Evolutionary conservation across 2,888 invertebrate species (phyloP).

Genomic region (Eulithis testata): DNA sequence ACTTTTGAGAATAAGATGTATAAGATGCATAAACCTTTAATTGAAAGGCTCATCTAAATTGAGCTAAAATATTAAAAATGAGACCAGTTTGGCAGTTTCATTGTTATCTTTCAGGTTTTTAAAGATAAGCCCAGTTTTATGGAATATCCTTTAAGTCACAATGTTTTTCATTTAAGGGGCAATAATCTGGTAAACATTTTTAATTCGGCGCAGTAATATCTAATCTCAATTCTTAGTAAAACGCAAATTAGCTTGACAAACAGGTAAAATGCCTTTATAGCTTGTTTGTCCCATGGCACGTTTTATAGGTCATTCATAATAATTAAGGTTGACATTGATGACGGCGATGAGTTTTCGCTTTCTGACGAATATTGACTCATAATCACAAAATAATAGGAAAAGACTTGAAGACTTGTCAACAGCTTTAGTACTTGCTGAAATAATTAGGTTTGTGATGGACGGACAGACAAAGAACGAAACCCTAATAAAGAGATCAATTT

Average conservation of each 20-base stretch:
- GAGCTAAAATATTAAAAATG: background rate
- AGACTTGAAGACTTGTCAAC: background rate
- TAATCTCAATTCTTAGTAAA: conserved; percentile 21
- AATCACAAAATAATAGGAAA: conserved; percentile 2
- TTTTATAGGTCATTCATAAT: conserved; percentile 25
- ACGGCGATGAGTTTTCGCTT: conserved; percentile 1
- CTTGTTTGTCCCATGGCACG: conserved; percentile 21
- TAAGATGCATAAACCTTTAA: background rate
- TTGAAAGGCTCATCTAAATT: background rate
- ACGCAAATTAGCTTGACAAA: conserved; percentile 27
- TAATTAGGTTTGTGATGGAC: no score
- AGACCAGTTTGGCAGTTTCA: background rate
- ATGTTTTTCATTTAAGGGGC: conserved; percentile 4
- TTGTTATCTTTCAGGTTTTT: conserved; percentile 1
- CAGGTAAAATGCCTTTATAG: conserved; percentile 24
- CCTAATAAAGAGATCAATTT: no score
- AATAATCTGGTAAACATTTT: conserved; percentile 14
- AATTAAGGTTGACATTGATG: conserved; percentile 14
- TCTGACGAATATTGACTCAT: conserved; percentile 7
- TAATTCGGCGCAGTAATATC: conserved; percentile 26
- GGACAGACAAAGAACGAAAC: no score
- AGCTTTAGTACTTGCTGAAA: no score
- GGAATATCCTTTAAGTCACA: background rate
- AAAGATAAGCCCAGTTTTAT: background rate
- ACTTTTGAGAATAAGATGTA: no score